phyloP scores from a whole-genome alignment of 2,888 invertebrate species.

The Lasioglossum leucozonium region DNA sequence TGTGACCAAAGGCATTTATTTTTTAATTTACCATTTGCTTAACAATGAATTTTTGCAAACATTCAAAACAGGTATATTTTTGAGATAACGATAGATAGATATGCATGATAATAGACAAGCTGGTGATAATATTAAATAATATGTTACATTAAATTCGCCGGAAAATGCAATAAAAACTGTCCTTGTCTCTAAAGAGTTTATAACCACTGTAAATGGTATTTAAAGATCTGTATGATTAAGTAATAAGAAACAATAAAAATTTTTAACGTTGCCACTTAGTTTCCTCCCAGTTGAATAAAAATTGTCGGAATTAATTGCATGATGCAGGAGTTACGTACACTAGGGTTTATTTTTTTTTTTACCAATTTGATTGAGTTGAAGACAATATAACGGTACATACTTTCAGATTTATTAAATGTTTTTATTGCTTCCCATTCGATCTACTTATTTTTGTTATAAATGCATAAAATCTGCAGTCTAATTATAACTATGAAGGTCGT shows the following conservation, averaged over 20 bases:
- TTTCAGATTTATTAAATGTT: neutral
- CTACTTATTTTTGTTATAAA: neutral
- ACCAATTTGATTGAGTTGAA: neutral
- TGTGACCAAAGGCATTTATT: neutral
- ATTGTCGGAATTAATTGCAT: no score
- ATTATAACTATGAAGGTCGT: neutral
- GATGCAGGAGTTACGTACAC: neutral
- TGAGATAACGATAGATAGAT: no score
- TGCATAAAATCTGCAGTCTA: neutral
- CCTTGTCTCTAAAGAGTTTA: no score
- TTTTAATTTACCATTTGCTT: neutral
- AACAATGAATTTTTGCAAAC: neutral
- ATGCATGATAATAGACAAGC: neutral
- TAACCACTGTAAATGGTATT: neutral
- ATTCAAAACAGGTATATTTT: neutral
- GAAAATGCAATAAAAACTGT: neutral
- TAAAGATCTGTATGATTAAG: neutral
- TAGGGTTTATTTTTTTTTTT: neutral
- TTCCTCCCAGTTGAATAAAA: neutral
- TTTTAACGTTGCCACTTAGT: neutral
- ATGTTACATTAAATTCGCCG: neutral
- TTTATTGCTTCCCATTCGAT: neutral
- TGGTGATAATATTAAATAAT: neutral
- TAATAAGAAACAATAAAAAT: no score
- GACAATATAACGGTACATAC: neutral